phyloP scores from a whole-genome alignment of 2,797 vertebrate genomes.

The Rhincodon typus region DNA sequence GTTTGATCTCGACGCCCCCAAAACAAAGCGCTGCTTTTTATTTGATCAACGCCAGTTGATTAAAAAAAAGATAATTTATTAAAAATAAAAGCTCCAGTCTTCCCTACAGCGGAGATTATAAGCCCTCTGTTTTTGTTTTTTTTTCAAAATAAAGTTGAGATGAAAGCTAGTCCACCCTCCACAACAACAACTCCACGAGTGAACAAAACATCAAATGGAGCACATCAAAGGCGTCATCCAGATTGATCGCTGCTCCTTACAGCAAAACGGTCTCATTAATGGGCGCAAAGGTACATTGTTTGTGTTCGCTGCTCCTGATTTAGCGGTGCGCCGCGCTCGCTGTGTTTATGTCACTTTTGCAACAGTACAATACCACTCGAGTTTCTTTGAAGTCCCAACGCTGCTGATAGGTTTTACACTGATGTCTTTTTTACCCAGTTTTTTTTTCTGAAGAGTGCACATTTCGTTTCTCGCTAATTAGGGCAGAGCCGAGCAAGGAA shows the following conservation, averaged over 20 bases:
- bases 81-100: conserved; percentile 42
- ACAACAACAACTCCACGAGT: conserved; percentile 67
- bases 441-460: not conserved
- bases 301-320: conserved; percentile 70
- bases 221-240: conserved; percentile 75
- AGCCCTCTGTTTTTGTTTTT: conserved; percentile 48
- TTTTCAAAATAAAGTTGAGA: conserved; percentile 57
- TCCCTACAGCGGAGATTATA: conserved; percentile 56
- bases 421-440: not conserved
- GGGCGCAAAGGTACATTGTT: conserved; percentile 70
- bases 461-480: conserved; percentile 27
- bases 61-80: conserved; percentile 44
- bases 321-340: conserved; percentile 56
- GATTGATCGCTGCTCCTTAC: conserved; percentile 68
- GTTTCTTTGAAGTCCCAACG: not conserved
- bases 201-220: conserved; percentile 73
- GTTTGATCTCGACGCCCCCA: conserved; percentile 68
- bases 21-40: conserved; percentile 52
- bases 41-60: conserved; percentile 60
- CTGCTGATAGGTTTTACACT: conserved; percentile 1
- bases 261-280: conserved; percentile 79
- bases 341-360: conserved; percentile 60
- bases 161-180: conserved; percentile 68
- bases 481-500: conserved; percentile 3
- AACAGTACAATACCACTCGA: conserved; percentile 62